Conservation (phyloP, 2,888 invertebrate genomes). For the Chesias legatella region DNA sequence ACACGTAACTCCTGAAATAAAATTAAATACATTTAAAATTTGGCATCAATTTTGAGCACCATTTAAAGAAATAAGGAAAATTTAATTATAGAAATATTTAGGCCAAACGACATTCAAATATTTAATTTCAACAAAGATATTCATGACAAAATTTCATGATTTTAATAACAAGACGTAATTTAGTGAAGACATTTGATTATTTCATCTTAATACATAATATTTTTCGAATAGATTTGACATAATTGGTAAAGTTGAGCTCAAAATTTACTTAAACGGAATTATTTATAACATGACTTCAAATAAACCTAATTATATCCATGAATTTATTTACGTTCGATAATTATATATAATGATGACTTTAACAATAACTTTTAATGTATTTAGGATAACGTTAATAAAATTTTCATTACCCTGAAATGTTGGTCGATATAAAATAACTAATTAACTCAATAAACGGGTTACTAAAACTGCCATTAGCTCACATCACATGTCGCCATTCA, state of each 20-base stretch:
- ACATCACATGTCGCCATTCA: no score
- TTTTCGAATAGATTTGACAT: no score
- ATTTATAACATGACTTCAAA: no score
- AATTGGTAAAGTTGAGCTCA: no score
- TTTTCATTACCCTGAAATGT: conserved; percentile 46
- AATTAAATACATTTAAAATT: conserved; percentile 35
- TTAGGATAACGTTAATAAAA: conserved; percentile 3
- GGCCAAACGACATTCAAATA: conserved; percentile 32
- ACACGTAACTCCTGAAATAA: conserved; percentile 9
- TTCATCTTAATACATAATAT: no score
- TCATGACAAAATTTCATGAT: no score
- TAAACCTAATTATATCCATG: not conserved
- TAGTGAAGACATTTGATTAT: no score
- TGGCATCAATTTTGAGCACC: conserved; percentile 52
- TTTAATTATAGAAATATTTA: conserved; percentile 28
- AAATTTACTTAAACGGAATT: no score
- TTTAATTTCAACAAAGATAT: no score
- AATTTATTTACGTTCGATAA: not conserved
- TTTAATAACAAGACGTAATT: not conserved
- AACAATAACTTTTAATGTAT: not conserved
- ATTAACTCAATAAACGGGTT: no score
- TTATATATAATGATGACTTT: not conserved
- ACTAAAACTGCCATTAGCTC: no score
- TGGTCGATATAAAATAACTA: conserved; percentile 40
- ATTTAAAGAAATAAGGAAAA: conserved; percentile 14